These are phyloP conservation scores for Macrobrachium nipponense DNA, from an alignment of 1,140 invertebrate genomes.

Conservation along the genomic window DNA sequence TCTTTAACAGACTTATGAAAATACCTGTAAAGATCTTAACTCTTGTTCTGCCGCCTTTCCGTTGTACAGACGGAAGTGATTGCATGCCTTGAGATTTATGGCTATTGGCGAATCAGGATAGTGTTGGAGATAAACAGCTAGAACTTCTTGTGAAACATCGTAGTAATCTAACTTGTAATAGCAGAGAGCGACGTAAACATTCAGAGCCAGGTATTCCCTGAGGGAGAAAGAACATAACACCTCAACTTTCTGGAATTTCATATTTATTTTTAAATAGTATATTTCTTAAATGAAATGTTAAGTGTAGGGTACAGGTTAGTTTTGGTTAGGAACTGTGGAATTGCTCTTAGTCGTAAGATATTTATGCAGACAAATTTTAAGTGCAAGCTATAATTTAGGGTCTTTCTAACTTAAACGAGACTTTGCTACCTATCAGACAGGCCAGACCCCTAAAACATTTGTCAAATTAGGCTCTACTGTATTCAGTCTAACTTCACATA, in stretches of 20 bases:
- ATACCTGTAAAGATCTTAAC: slow-evolving; percentile 61
- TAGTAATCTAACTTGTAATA: slow-evolving; percentile 96
- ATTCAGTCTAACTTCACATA: background rate
- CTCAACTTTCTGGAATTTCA: too few species aligned
- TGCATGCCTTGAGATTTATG: slow-evolving; percentile 93
- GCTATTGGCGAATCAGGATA: slow-evolving; percentile 94
- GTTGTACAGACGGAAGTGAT: slow-evolving; percentile 91
- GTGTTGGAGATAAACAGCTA: slow-evolving; percentile 92
- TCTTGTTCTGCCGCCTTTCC: slow-evolving; percentile 89
- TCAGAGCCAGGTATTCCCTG: slow-evolving; percentile 92
- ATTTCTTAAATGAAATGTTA: too few species aligned
- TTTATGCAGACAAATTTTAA: too few species aligned
- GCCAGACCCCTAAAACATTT: too few species aligned
- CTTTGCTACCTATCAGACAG: too few species aligned
- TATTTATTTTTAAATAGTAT: too few species aligned
- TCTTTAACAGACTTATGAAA: background rate
- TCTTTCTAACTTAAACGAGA: too few species aligned
- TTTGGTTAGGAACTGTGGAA: too few species aligned
- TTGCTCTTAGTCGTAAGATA: too few species aligned
- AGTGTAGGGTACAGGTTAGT: too few species aligned
- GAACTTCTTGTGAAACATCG: slow-evolving; percentile 90
- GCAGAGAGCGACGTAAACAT: slow-evolving; percentile 97
- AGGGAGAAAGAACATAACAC: background rate
- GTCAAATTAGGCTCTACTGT: too few species aligned
- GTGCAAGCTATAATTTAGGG: too few species aligned